Percentiles rank a stretch among this genome's conserved stretches.
phyloP scores from a whole-genome alignment of 1,140 invertebrate species.

The Pseudomyrmex dendroicus region DNA sequence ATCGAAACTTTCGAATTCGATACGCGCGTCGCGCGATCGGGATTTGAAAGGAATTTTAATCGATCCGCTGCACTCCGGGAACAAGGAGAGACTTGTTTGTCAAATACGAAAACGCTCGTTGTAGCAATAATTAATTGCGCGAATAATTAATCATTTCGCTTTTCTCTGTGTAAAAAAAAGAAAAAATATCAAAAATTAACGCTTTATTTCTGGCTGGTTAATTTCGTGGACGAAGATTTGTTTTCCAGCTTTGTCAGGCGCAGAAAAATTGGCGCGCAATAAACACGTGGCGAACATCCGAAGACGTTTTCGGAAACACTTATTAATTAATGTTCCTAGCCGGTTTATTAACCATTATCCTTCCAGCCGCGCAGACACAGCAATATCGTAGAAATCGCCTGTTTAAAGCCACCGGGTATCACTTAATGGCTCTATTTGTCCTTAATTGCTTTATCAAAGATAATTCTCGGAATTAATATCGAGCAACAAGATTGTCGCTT shows the following conservation, averaged over 20 bases:
- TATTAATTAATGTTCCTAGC: slow-evolving; percentile 14
- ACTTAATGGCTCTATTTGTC: slow-evolving; percentile 1
- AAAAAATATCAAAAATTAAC: too few relatives aligned
- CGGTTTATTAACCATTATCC: slow-evolving; percentile 22
- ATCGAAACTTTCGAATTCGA: slow-evolving; percentile 39
- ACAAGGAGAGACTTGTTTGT: background rate
- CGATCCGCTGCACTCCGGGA: background rate
- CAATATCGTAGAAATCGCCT: background rate
- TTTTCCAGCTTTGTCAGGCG: too few relatives aligned
- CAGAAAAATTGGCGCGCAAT: background rate
- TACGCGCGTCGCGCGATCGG: slow-evolving; percentile 26
- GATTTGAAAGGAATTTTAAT: slow-evolving; percentile 17
- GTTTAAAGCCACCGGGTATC: slow-evolving; percentile 14
- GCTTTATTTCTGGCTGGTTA: too few relatives aligned
- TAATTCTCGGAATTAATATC: slow-evolving; percentile 49
- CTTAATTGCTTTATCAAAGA: slow-evolving; percentile 42
- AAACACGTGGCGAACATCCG: background rate
- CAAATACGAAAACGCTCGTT: background rate
- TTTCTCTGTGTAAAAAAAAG: too few relatives aligned
- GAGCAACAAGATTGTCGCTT: slow-evolving; percentile 21
- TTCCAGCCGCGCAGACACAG: background rate
- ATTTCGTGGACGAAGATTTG: too few relatives aligned
- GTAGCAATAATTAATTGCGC: background rate
- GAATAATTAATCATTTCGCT: background rate
- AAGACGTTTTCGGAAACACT: background rate